phyloP scores from a whole-genome alignment of 2,888 invertebrate genomes.

The Gonocerus acuteangulatus region DNA sequence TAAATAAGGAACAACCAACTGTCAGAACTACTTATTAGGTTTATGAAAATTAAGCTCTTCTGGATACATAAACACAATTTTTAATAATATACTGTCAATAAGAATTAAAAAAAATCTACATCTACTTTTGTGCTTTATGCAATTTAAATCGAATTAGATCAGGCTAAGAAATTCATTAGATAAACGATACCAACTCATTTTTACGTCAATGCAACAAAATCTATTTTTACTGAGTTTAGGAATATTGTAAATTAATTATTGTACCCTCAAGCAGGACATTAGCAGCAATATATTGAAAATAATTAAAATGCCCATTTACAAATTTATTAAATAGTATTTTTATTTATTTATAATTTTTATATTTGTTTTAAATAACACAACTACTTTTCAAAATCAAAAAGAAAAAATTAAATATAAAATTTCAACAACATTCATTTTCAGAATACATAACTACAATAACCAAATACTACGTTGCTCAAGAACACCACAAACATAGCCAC shows the following conservation, averaged over 20 bases:
- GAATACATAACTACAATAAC: constrained; percentile 22
- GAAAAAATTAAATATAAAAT: constrained; percentile 1
- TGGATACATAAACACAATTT: background rate
- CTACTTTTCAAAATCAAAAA: background rate
- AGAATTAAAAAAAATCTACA: constrained; percentile 16
- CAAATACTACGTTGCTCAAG: constrained; percentile 31
- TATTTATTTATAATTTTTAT: background rate
- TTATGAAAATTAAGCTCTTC: background rate
- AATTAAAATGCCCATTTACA: no score
- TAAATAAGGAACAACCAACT: no score
- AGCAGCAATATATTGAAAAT: background rate
- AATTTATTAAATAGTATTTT: background rate
- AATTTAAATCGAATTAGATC: constrained; percentile 10
- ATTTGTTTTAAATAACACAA: background rate
- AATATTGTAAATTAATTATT: background rate
- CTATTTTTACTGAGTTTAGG: constrained; percentile 5
- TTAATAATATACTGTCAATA: background rate
- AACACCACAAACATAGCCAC: constrained; percentile 33
- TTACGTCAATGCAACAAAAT: constrained; percentile 27
- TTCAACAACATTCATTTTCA: constrained; percentile 3
- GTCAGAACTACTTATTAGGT: background rate
- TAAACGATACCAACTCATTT: constrained; percentile 4
- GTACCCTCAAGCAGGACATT: background rate
- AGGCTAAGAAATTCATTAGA: constrained; percentile 20
- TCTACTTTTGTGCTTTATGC: constrained; percentile 22